Evolutionary conservation across 2,888 invertebrate genomes (phyloP).

Genomic region (Tetragnatha montana): DNA sequence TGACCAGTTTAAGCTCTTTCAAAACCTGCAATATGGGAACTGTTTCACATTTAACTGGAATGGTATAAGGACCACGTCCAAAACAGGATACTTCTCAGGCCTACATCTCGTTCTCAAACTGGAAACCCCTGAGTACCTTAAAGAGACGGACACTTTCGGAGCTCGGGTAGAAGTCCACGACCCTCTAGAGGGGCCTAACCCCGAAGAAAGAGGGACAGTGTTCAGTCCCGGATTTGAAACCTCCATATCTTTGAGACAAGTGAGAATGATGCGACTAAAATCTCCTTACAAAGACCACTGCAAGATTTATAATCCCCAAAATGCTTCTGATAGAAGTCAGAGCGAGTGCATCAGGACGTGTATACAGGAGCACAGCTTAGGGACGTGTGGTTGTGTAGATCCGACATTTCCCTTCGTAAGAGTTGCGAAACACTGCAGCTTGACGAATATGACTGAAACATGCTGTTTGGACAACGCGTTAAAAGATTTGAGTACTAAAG

Average conservation of each 20-base stretch:
- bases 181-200: slow-evolving; percentile 52
- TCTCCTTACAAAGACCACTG: slow-evolving; percentile 72
- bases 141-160: slow-evolving; percentile 67
- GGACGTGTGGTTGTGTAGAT: slow-evolving; percentile 41
- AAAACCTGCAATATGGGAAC: slow-evolving; percentile 44
- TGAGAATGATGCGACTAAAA: slow-evolving; percentile 46
- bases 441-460: slow-evolving; percentile 14
- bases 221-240: slow-evolving; percentile 55
- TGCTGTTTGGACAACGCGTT: slow-evolving; percentile 43
- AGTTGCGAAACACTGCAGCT: slow-evolving; percentile 11
- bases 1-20: slow-evolving; percentile 7
- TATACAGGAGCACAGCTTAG: slow-evolving; percentile 19
- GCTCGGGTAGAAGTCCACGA: slow-evolving; percentile 70
- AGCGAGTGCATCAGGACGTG: slow-evolving; percentile 21
- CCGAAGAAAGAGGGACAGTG: slow-evolving; percentile 41
- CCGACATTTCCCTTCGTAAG: neutral
- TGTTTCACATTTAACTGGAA: slow-evolving; percentile 31
- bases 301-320: slow-evolving; percentile 32
- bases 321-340: neutral
- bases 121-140: slow-evolving; percentile 59
- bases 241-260: slow-evolving; percentile 7
- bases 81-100: neutral
- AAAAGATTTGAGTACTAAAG: neutral
- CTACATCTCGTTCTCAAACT: slow-evolving; percentile 68
- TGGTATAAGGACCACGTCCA: neutral